Evolutionary conservation across 2,113 vertebrate species (phyloP).

Genomic region (Anoplopoma fimbria): DNA sequence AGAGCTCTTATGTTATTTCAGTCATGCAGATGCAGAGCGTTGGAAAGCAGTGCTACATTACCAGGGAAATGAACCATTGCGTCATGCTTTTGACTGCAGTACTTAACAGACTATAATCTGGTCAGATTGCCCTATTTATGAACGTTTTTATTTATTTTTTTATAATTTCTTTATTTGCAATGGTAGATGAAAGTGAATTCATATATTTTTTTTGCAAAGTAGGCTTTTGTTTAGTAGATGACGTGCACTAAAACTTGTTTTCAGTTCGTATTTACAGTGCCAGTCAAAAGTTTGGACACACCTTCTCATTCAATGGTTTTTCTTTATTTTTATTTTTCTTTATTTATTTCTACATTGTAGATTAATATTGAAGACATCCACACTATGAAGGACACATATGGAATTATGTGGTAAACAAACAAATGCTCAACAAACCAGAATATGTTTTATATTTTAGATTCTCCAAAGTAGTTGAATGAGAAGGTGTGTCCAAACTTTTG

Average conservation of each 20-base stretch:
- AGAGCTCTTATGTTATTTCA: not conserved
- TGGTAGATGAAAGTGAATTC: not conserved
- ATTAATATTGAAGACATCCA: no score
- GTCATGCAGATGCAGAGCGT: not conserved
- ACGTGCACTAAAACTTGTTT: not conserved
- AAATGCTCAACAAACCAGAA: no score
- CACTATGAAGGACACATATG: no score
- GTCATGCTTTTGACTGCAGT: not conserved
- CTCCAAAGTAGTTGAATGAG: no score
- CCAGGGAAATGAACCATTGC: not conserved
- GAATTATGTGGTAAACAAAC: no score
- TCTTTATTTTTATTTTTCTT: no score
- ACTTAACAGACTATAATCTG: not conserved
- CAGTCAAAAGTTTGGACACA: no score
- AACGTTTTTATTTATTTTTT: not conserved
- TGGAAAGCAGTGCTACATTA: not conserved
- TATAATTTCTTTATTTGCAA: not conserved
- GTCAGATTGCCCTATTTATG: not conserved
- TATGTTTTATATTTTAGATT: no score
- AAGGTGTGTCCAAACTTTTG: no score
- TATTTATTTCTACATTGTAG: no score
- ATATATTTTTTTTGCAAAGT: not conserved
- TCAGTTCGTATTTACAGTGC: not conserved
- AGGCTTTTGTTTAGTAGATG: not conserved
- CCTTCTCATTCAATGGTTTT: no score